phyloP scores from a whole-genome alignment of 2,888 invertebrate genomes.

The Horisme vitalbata region DNA sequence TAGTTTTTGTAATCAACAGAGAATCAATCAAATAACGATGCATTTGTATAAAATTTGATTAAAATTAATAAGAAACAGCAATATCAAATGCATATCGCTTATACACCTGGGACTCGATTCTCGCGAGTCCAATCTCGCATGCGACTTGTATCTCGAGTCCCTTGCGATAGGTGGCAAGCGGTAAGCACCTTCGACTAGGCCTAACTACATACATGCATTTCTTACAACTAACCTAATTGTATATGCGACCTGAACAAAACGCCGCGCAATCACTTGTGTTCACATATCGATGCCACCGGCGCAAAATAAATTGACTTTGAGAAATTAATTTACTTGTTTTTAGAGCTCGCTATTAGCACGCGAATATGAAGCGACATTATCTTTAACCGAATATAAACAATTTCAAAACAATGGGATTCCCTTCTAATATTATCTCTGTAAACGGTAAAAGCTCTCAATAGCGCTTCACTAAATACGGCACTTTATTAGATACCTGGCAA shows the following conservation, averaged over 20 bases:
- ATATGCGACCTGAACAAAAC: slow-evolving; percentile 20
- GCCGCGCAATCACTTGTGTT: slow-evolving; percentile 7
- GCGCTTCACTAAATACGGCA: no score
- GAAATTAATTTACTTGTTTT: no score
- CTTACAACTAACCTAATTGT: slow-evolving; percentile 20
- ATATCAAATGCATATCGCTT: slow-evolving; percentile 5
- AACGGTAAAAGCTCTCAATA: no score
- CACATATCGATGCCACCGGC: not conserved
- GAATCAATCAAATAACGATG: slow-evolving; percentile 15
- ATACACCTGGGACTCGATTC: not conserved
- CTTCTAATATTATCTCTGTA: no score
- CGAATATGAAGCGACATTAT: no score
- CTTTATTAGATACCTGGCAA: no score
- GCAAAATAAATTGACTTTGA: no score
- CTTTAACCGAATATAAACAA: no score
- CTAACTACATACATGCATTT: slow-evolving; percentile 20
- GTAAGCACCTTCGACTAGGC: slow-evolving; percentile 2
- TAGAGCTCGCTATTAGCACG: no score
- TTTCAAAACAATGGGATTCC: no score
- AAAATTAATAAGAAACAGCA: slow-evolving; percentile 24
- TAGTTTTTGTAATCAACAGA: not conserved
- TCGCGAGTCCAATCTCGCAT: not conserved
- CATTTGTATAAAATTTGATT: slow-evolving; percentile 22
- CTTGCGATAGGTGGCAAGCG: not conserved
- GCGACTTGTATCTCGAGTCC: not conserved